Evolutionary conservation across 2,797 vertebrate genomes (phyloP), one percentile per base, ranked within the genome.

Genomic region (Alosa sapidissima): DNA sequence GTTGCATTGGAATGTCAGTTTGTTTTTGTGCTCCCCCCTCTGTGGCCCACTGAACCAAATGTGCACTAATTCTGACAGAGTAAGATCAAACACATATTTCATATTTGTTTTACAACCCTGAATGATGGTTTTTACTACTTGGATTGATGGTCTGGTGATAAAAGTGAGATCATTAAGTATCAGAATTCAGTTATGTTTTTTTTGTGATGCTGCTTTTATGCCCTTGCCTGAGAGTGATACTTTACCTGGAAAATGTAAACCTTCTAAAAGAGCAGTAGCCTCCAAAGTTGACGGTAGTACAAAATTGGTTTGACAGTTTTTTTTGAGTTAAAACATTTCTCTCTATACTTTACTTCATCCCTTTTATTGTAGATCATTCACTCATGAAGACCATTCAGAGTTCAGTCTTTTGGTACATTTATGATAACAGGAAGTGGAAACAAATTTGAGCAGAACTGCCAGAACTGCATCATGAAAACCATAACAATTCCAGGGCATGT

Each of bases 121-220:
- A 72, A 72, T 72, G 65, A 72, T 72, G 65, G 65, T 28, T 72
- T 41, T 72, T 72, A 72, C 33, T 72, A 16, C 65, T 36, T 72
- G 28, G 65, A 72, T 72, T 72, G 33, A 72, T 72, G 65, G 65
- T 14, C 33, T 72, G 65, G 65, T 72, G 65, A 28, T 28, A 72
- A 41, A 65, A 33, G 24, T 33, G 24, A 65, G 28, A 65, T 65
- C 62, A 65, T 65, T n/a, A 65, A 13, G 36, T 72, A 72, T 13
- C 0, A 14, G 65, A 6, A 36, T 72, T 72, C 10, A 33, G 33
- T 68, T 28, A 19, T 58, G 16, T 58, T 58, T 58, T 58, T 21
- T 21, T 58, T 41, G 58, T 62, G 58, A n/a, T 62, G 58, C 58
- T 62, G 58, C n/a, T 62, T 62, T 62, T 62, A 62, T 62, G 21